Evolutionary conservation across 1,140 invertebrate species (phyloP).

Genomic region (Camponotus pennsylvanicus): DNA sequence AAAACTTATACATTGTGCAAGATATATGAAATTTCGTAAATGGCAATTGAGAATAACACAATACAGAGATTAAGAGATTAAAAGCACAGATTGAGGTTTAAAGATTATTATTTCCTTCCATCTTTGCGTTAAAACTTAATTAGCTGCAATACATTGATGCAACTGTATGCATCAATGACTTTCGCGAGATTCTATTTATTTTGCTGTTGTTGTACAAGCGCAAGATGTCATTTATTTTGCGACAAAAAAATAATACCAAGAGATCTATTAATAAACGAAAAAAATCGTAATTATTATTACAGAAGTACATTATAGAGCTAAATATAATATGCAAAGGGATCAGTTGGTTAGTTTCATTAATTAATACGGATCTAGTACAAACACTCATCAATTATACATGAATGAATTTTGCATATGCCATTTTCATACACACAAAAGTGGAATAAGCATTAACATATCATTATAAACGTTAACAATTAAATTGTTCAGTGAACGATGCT

Average conservation of each 20-base stretch:
- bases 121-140: not conserved
- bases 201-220: not conserved
- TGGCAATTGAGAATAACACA: not conserved
- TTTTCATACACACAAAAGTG: not conserved
- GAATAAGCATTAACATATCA: constrained; percentile 12
- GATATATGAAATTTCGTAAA: not conserved
- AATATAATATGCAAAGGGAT: not conserved
- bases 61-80: not conserved
- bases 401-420: constrained; percentile 11
- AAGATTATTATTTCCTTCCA: not conserved
- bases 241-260: not conserved
- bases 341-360: constrained; percentile 24
- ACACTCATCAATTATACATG: constrained; percentile 32
- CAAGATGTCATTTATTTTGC: not conserved
- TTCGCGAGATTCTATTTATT: not conserved
- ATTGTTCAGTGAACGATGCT: not conserved
- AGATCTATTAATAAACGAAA: not conserved
- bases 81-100: not conserved
- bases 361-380: not conserved
- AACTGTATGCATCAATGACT: not conserved
- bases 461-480: constrained; percentile 44
- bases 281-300: constrained; percentile 11
- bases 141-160: not conserved
- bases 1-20: not conserved
- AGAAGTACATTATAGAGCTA: not conserved